These are phyloP conservation scores for Melanotus villosus DNA, from an alignment of 2,888 invertebrate species.

Conservation along the genomic window DNA sequence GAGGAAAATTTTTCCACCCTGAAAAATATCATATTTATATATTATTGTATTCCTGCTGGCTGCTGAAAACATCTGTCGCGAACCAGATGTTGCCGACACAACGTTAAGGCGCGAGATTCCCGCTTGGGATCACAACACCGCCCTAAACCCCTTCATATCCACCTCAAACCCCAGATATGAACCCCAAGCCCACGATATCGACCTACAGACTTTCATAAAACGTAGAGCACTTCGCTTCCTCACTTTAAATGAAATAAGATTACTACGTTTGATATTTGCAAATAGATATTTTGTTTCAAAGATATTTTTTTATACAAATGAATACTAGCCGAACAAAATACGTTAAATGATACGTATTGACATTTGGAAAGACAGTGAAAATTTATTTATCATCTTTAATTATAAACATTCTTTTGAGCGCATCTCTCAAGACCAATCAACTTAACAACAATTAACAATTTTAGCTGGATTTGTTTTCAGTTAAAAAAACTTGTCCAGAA, in stretches of 20 bases:
- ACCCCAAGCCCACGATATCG: slow-evolving; percentile 54
- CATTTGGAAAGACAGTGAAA: too few species aligned
- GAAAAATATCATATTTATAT: slow-evolving; percentile 51
- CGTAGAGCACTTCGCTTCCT: slow-evolving; percentile 29
- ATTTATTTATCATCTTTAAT: too few species aligned
- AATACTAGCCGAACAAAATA: too few species aligned
- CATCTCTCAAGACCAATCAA: too few species aligned
- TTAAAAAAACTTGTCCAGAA: too few species aligned
- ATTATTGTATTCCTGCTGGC: slow-evolving; percentile 55
- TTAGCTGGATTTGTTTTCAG: too few species aligned
- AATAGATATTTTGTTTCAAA: too few species aligned
- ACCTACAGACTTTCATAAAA: slow-evolving; percentile 51
- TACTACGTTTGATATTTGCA: too few species aligned
- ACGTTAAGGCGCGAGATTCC: slow-evolving; percentile 52
- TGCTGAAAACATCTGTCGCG: slow-evolving; percentile 58
- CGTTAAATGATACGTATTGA: too few species aligned
- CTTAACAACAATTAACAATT: too few species aligned
- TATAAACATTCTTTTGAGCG: too few species aligned
- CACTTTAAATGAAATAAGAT: background rate
- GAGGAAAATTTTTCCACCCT: background rate
- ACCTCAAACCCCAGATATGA: slow-evolving; percentile 56
- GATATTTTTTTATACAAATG: too few species aligned
- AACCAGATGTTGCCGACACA: slow-evolving; percentile 57
- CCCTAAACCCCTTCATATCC: slow-evolving; percentile 50
- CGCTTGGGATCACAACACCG: slow-evolving; percentile 48